Base-by-base conservation (phyloP, 1,140 invertebrate species). In the Saccostrea glomerata region DNA sequence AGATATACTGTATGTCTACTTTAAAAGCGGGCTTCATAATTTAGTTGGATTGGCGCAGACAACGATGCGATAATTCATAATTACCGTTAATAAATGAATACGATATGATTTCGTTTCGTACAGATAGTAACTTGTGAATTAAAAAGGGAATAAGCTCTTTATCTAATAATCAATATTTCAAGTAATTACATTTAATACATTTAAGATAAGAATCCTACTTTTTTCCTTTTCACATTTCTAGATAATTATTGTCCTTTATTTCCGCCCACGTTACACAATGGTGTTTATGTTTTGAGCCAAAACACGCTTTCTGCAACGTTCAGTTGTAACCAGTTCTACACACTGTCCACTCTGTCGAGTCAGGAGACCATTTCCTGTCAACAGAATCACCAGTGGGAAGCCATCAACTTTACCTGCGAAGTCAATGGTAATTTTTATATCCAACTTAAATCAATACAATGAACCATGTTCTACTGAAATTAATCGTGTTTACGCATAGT, bases 251-350 rank as follows among this genome's bases (percentile, higher is more conserved):
- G 70, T 17, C 25, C 23, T 36, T 77, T 13, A 30, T 30, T 25
- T 4, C 70, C 70, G 1, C 5, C 70, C 30, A 11, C 70, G 13
- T 36, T 77, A 30, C 23, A 11, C 25, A 77, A 77, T 36, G 70
- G 70, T 5, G 12, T 2, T 15, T 77, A 36, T 30, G 70, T 30
- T 9, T 11, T 77, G 30, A 77, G 30, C 15, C 25, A 7, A 12
- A 25, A 77, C 11, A 25, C 9, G 9, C 15, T 36, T 12, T 30
- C 23, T 77, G 30, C 70, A 2, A 77, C 70, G 9, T 77, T 30
- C 25, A 77, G 9, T 15, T 77, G 70, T 77, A 77, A 77, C 25
- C 70, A 77, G 70, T 77, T 77, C 30, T 77, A 77, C 70, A 9
- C 13, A 4, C 25, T 77, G 0, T 77, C 70, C 13, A 30, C 30